phyloP scores from a whole-genome alignment of 2,888 invertebrate genomes.

The Pteria penguin region DNA sequence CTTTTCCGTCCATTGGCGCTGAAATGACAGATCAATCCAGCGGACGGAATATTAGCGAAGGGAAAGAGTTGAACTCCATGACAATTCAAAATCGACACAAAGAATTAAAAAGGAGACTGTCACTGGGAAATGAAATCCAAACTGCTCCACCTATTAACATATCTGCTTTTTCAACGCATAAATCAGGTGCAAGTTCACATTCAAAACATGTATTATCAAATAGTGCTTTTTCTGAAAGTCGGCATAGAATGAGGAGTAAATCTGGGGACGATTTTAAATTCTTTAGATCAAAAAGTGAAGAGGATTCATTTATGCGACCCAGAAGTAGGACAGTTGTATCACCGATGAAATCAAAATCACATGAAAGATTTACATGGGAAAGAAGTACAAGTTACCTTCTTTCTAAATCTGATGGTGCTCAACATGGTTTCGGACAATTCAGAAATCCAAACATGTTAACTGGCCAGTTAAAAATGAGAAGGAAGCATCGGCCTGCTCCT shows the following conservation, averaged over 20 bases:
- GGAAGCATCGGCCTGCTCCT: conserved; percentile 80
- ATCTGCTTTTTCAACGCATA: background rate
- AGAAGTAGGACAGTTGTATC: conserved; percentile 68
- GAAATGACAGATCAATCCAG: conserved; percentile 47
- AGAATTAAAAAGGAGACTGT: conserved; percentile 67
- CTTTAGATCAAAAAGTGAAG: conserved; percentile 65
- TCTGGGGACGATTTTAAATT: conserved; percentile 70
- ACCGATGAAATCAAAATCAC: conserved; percentile 44
- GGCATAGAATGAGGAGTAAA: conserved; percentile 68
- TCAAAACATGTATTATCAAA: conserved; percentile 36
- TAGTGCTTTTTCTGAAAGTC: conserved; percentile 17
- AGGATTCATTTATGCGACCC: conserved; percentile 70
- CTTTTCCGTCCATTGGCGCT: conserved; percentile 33
- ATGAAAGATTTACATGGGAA: conserved; percentile 63
- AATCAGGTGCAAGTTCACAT: conserved; percentile 32
- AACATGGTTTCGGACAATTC: conserved; percentile 83
- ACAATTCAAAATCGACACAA: conserved; percentile 54
- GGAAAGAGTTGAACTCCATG: conserved; percentile 47
- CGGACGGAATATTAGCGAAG: conserved; percentile 60
- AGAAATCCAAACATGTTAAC: conserved; percentile 88
- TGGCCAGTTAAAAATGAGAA: conserved; percentile 73
- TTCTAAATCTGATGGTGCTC: conserved; percentile 83
- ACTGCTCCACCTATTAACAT: conserved; percentile 28
- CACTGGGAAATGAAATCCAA: conserved; percentile 52
- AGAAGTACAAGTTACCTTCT: conserved; percentile 55